Conservation (phyloP, 2,888 invertebrate species). For the Rhingia campestris region DNA sequence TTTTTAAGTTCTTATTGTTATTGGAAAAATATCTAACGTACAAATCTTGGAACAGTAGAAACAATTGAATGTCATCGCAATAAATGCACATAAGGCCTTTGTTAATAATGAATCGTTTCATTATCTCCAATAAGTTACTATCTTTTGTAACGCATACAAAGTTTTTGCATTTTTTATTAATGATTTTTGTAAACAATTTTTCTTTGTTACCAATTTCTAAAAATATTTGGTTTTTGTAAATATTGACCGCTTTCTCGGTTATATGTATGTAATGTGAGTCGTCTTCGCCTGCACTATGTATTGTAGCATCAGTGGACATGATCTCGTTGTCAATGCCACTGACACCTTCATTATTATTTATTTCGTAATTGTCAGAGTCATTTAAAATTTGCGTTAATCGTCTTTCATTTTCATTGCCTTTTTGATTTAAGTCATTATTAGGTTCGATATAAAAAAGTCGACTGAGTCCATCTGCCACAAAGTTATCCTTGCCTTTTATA, state of each 20-base stretch:
- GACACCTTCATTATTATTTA: slow-evolving; percentile 18
- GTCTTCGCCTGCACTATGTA: slow-evolving; percentile 36
- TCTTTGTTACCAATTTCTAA: slow-evolving; percentile 21
- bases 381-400: not conserved
- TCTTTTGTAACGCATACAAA: slow-evolving; percentile 3
- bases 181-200: slow-evolving; percentile 17
- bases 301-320: slow-evolving; percentile 33
- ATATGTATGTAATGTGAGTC: slow-evolving; percentile 28
- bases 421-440: not conserved
- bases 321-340: slow-evolving; percentile 11
- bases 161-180: slow-evolving; percentile 32
- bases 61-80: slow-evolving; percentile 35
- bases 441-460: not conserved
- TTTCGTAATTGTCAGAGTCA: not conserved
- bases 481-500: slow-evolving; percentile 32
- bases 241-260: slow-evolving; percentile 28
- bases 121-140: slow-evolving; percentile 46
- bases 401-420: slow-evolving; percentile 3
- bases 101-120: slow-evolving; percentile 30
- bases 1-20: slow-evolving; percentile 41
- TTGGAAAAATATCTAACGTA: slow-evolving; percentile 52
- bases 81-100: slow-evolving; percentile 59
- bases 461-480: slow-evolving; percentile 13
- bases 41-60: slow-evolving; percentile 40
- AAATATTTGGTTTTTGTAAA: slow-evolving; percentile 46